phyloP scores from a whole-genome alignment of 2,113 vertebrate genomes.

The Phyllopteryx taeniolatus region DNA sequence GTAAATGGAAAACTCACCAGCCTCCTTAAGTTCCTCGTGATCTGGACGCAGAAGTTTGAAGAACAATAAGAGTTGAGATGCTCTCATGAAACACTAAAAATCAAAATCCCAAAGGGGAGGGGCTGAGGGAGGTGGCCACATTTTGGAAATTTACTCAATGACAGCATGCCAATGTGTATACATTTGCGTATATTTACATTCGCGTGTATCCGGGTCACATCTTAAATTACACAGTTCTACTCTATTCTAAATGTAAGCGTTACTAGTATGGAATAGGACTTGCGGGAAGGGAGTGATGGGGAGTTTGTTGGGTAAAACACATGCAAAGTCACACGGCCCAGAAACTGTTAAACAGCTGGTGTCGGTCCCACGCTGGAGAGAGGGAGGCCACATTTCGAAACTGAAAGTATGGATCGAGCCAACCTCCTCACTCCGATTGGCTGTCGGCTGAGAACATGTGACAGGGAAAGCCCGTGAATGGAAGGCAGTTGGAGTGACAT shows the following conservation, averaged over 20 bases:
- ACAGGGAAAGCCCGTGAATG: background rate
- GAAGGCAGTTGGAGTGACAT: conserved; percentile 7
- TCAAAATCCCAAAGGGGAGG: conserved; percentile 21
- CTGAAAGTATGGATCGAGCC: background rate
- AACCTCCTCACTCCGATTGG: background rate
- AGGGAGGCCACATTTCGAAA: background rate
- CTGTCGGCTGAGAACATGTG: conserved; percentile 9
- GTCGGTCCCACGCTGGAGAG: background rate
- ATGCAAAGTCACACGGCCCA: background rate
- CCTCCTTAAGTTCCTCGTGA: background rate
- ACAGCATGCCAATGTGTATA: background rate
- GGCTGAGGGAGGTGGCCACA: background rate
- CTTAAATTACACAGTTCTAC: too few species aligned
- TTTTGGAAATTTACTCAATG: conserved; percentile 47
- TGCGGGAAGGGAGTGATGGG: background rate
- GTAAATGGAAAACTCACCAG: conserved; percentile 38
- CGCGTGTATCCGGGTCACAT: background rate
- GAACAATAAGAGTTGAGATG: background rate
- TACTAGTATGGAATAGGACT: background rate
- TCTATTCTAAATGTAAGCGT: background rate
- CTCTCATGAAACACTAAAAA: conserved; percentile 27
- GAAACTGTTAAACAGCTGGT: background rate
- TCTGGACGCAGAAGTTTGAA: background rate
- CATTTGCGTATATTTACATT: background rate
- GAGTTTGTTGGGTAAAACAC: background rate